Percentiles rank a stretch among this genome's conserved stretches.
Conservation (phyloP, 2,888 invertebrate species). For the Oxystoma pomonae region DNA sequence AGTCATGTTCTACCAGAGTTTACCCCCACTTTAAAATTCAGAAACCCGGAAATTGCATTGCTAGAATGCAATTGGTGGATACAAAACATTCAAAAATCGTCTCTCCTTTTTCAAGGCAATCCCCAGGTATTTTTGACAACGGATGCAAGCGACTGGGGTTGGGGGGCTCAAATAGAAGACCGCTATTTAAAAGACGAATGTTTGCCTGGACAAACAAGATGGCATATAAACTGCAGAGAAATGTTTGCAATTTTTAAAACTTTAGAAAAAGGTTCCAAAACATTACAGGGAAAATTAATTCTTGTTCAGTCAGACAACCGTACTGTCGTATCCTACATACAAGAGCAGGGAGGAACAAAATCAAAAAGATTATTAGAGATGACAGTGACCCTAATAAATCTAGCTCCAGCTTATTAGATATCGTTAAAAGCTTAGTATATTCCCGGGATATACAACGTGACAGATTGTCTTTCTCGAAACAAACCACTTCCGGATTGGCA, state of each 20-base stretch:
- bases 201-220: too few species aligned
- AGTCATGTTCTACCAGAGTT: background rate
- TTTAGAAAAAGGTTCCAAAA: too few species aligned
- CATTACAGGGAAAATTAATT: too few species aligned
- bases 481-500: background rate
- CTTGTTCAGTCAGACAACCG: background rate
- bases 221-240: too few species aligned
- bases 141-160: conserved; percentile 12
- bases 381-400: background rate
- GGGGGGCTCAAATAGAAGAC: conserved; percentile 13
- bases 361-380: background rate
- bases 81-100: background rate
- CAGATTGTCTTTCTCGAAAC: background rate
- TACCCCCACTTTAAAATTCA: background rate
- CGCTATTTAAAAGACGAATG: too few species aligned
- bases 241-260: too few species aligned
- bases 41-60: conserved; percentile 3
- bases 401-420: background rate
- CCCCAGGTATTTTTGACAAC: background rate
- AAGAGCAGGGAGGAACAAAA: background rate
- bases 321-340: background rate
- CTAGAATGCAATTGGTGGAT: conserved; percentile 12
- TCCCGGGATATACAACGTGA: background rate
- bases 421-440: background rate
- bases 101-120: conserved; percentile 13